Evolutionary conservation across 2,888 invertebrate species (phyloP).

Genomic region (Rhabditoides inermis): DNA sequence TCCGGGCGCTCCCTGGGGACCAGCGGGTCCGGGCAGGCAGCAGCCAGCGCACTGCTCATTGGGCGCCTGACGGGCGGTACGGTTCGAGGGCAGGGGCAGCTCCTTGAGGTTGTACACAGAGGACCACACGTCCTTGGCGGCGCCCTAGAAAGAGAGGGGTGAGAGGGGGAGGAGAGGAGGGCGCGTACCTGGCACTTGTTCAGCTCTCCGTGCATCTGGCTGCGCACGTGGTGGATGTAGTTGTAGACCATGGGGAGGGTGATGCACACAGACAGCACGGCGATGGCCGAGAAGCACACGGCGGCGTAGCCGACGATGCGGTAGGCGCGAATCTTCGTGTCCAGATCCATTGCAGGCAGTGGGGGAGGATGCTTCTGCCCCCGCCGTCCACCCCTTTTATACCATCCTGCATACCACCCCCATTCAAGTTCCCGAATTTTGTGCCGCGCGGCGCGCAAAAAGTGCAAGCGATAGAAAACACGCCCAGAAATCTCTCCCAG

Average conservation of each 20-base stretch:
- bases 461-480: too few relatives aligned
- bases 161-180: not conserved
- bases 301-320: constrained; percentile 42
- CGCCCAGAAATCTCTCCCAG: not conserved
- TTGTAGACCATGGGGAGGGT: constrained; percentile 43
- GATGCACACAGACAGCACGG: constrained; percentile 38
- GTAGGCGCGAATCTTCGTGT: constrained; percentile 39
- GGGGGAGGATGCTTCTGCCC: not conserved
- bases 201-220: constrained; percentile 37
- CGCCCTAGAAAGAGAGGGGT: constrained; percentile 13
- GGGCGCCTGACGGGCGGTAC: constrained; percentile 32
- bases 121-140: constrained; percentile 37
- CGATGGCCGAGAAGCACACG: constrained; percentile 38
- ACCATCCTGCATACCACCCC: not conserved
- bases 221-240: constrained; percentile 38
- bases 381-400: not conserved
- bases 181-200: constrained; percentile 28
- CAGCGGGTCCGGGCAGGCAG: constrained; percentile 40
- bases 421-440: too few relatives aligned
- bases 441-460: constrained; percentile 6
- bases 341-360: constrained; percentile 29
- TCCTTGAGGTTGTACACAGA: constrained; percentile 34
- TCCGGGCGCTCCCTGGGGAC: constrained; percentile 34
- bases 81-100: constrained; percentile 29
- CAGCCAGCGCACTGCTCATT: constrained; percentile 38